phyloP scores from a whole-genome alignment of 1,140 invertebrate species.

The Nymphalis io region DNA sequence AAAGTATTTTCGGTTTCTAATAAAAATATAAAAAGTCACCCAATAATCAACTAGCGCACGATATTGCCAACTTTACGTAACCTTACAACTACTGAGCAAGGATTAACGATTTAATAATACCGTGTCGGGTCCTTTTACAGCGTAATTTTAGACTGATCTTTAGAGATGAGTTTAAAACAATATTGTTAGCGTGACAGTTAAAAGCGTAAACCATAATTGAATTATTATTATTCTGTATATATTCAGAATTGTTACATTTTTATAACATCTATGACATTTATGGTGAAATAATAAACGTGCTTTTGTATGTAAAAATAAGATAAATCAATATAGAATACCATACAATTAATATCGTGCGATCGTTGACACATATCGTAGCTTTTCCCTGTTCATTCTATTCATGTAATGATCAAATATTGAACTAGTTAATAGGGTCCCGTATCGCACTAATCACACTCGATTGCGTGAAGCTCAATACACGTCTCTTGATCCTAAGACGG shows the following conservation, averaged over 20 bases:
- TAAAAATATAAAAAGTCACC: too few species aligned
- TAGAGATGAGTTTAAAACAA: constrained; percentile 1
- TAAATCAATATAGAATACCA: background rate
- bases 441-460: constrained; percentile 26
- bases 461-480: constrained; percentile 10
- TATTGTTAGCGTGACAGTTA: background rate
- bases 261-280: too few species aligned
- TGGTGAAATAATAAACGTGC: too few species aligned
- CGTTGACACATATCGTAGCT: background rate
- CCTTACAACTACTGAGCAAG: constrained; percentile 1
- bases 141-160: constrained; percentile 23
- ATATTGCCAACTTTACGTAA: background rate
- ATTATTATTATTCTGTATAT: too few species aligned
- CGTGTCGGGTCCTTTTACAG: constrained; percentile 15
- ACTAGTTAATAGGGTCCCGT: constrained; percentile 9
- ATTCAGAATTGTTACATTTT: too few species aligned
- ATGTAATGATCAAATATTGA: constrained; percentile 13
- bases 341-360: background rate
- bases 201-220: background rate
- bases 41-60: background rate
- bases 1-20: too few species aligned
- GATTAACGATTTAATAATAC: constrained; percentile 27
- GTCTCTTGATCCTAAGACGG: constrained; percentile 21
- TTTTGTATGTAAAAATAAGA: too few species aligned
- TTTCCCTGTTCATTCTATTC: background rate